Base-by-base conservation (phyloP, 2,888 invertebrate species). In the Patella pellucida region DNA sequence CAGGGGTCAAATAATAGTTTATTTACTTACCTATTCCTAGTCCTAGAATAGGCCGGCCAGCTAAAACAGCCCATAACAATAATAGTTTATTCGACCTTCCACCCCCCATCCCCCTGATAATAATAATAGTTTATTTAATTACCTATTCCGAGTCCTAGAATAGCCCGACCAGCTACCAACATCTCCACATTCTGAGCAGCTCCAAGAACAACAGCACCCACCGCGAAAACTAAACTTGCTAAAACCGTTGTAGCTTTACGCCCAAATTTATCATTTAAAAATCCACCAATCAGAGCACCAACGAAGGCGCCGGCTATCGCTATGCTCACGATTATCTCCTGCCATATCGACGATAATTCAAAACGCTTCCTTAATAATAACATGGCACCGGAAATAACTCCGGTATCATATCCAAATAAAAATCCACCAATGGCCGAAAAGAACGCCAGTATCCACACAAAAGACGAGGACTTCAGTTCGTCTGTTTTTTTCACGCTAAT, bases 331-430 rank as follows among this genome's bases (percentile, higher is more conserved):
- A 93, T 88, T 3, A 92, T 77, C 84, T 92, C 92, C 81, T 93
- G 92, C 91, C 91, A 91, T 7, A 90, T 73, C n/a, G 88, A 88
- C 52, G 85, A 87, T 71, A 93, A 85, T 3, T 87, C 54, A 79
- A 92, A 92, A 31, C 91, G 84, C 54, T 90, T 88, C 79, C 89
- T 89, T 67, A 89, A 78, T 7, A 90, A 78, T 9, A 92, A 81
- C 90, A 92, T 91, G 2, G 92, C 92, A 19, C 92, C 92, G 0
- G 93, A 93, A 3, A 93, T 91, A 52, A 93, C 92, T 11, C 93
- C 93, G 0, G 93, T 93, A 83, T 93, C 93, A 85, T 93, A 93
- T n/a, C 93, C 93, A 85, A 93, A 93, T 31, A 93, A 87, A 83
- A 92, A 92, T 1, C 92, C 92, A 5, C 92, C 92, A 68, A 90